Evolutionary conservation across 2,888 invertebrate genomes (phyloP).

Genomic region (Orchestes rusci): DNA sequence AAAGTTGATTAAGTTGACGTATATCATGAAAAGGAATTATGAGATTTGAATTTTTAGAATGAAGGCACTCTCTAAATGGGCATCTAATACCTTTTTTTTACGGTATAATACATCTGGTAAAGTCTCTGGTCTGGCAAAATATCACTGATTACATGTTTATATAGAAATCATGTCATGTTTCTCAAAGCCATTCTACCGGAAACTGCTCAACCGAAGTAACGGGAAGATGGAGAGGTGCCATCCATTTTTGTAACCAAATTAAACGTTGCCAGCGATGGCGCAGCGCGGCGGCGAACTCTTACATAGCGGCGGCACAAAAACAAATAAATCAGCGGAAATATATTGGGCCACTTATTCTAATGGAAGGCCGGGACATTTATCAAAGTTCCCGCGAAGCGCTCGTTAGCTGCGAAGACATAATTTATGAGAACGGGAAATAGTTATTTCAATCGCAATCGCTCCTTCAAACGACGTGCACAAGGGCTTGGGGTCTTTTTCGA

Average conservation of each 20-base stretch:
- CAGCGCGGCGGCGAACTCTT: constrained; percentile 17
- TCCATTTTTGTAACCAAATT: constrained; percentile 21
- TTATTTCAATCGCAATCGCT: constrained; percentile 41
- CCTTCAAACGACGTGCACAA: constrained; percentile 38
- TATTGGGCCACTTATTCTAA: constrained; percentile 44
- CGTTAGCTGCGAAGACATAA: constrained; percentile 40
- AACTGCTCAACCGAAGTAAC: too few relatives aligned
- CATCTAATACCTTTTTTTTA: too few relatives aligned
- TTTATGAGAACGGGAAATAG: constrained; percentile 43
- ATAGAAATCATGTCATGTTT: too few relatives aligned
- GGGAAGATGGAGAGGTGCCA: constrained; percentile 13
- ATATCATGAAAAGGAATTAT: too few relatives aligned
- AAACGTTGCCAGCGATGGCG: constrained; percentile 17
- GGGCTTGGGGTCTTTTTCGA: too few relatives aligned
- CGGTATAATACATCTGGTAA: too few relatives aligned
- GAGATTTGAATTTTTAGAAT: too few relatives aligned
- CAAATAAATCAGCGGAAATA: constrained; percentile 42
- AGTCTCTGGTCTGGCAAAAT: too few relatives aligned
- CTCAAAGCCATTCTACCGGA: too few relatives aligned
- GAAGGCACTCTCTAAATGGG: too few relatives aligned
- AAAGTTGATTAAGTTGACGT: too few relatives aligned
- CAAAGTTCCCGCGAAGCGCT: constrained; percentile 39
- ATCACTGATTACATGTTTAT: too few relatives aligned
- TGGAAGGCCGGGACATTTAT: constrained; percentile 42
- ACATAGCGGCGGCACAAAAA: constrained; percentile 37